These are phyloP conservation scores for Psittacula derbiana DNA, from an alignment of 2,797 vertebrate genomes.

Conservation along the genomic window DNA sequence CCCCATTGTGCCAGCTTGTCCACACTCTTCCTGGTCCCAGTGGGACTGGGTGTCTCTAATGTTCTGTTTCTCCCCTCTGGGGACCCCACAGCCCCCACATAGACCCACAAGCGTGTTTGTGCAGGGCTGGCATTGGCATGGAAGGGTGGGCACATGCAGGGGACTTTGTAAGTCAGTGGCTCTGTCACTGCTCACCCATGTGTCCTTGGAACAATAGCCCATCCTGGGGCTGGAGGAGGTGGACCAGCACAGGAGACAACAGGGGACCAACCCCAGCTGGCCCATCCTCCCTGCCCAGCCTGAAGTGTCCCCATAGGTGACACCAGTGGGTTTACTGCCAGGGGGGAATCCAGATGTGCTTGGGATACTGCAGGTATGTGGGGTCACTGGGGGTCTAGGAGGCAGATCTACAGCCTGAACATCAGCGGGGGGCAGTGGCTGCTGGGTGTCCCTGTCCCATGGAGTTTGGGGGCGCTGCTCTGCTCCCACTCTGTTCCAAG, in stretches of 20 bases:
- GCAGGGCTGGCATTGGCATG: background rate
- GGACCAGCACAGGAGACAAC: too few species aligned
- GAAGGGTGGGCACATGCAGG: background rate
- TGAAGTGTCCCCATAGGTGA: background rate
- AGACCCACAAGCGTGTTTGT: background rate
- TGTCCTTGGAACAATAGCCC: background rate
- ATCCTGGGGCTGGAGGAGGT: background rate
- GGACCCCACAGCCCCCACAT: background rate
- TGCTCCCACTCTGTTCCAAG: background rate
- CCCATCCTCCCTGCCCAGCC: background rate
- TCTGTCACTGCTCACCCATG: fast-evolving
- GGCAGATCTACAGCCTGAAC: background rate
- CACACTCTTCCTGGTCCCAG: background rate
- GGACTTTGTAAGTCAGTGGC: background rate
- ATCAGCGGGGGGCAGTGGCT: background rate
- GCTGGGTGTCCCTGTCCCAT: background rate
- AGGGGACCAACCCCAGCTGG: background rate
- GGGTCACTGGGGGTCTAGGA: too few species aligned
- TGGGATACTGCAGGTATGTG: too few species aligned
- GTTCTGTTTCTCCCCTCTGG: background rate
- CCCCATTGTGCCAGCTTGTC: background rate
- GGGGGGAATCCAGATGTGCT: background rate
- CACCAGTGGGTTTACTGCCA: background rate
- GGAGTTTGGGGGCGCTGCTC: background rate
- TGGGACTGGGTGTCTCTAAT: background rate